These are phyloP conservation scores for Lontra canadensis DNA, from an alignment of 2,113 vertebrate genomes.

Conservation along the genomic window DNA sequence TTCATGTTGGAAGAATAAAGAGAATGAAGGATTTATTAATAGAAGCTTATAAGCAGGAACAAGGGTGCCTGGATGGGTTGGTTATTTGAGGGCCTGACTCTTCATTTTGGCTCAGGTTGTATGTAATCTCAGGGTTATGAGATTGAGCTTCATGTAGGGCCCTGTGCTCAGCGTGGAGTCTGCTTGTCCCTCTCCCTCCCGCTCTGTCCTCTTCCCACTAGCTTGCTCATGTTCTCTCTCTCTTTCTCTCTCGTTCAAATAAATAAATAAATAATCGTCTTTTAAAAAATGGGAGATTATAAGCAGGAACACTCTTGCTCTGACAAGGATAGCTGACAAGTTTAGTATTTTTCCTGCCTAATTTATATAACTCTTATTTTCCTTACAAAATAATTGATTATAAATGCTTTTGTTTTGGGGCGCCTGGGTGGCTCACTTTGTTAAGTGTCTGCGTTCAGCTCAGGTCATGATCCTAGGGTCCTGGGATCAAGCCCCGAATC, in stretches of 20 bases:
- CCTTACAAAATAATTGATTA: background rate
- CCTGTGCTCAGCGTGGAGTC: background rate
- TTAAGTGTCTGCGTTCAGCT: too few relatives aligned
- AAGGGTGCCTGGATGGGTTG: background rate
- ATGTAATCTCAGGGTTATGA: background rate
- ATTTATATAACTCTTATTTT: background rate
- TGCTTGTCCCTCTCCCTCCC: background rate
- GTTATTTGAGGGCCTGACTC: background rate
- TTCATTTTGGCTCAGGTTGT: background rate
- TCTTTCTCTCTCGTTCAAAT: background rate
- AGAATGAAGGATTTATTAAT: background rate
- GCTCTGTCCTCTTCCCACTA: background rate
- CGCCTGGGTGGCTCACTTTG: too few relatives aligned
- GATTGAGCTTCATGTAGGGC: background rate
- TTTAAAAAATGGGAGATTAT: background rate
- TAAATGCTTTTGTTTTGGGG: background rate
- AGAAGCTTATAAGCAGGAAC: background rate
- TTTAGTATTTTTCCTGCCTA: background rate
- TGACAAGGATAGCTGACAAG: background rate
- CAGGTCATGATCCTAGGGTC: too few relatives aligned
- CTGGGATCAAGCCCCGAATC: too few relatives aligned
- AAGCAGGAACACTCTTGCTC: background rate
- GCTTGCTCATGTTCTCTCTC: background rate
- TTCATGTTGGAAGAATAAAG: background rate
- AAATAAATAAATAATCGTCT: background rate